Evolutionary conservation across 2,888 invertebrate species (phyloP).

Genomic region (Mesoligia furuncula): DNA sequence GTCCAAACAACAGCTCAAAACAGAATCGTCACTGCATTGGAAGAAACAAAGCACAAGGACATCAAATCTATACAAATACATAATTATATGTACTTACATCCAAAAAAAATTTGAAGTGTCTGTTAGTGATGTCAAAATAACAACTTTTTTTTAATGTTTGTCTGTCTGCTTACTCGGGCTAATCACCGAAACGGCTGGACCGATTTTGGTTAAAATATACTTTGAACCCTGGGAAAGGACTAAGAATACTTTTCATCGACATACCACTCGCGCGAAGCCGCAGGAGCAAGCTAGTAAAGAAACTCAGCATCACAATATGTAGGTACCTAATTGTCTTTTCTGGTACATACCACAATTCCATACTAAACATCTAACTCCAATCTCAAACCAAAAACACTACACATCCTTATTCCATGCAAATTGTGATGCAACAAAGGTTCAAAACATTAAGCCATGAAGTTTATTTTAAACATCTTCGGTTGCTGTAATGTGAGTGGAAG

Average conservation of each 20-base stretch:
- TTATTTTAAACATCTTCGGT: conserved; percentile 63
- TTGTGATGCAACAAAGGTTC: conserved; percentile 39
- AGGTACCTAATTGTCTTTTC: background rate
- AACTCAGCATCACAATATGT: background rate
- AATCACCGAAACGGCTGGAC: background rate
- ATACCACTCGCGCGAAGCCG: background rate
- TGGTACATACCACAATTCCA: background rate
- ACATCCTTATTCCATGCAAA: conserved; percentile 3
- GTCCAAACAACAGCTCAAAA: background rate
- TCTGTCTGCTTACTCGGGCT: background rate
- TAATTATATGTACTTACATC: no score
- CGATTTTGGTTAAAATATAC: background rate
- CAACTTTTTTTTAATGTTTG: no score
- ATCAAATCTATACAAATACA: background rate
- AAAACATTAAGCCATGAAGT: conserved; percentile 46
- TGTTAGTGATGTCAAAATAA: background rate
- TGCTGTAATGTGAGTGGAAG: conserved; percentile 49
- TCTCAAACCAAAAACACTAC: no score
- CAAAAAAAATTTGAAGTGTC: background rate
- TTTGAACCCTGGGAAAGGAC: background rate
- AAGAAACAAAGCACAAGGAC: background rate
- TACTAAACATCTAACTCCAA: background rate
- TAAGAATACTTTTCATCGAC: background rate
- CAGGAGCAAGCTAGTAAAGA: background rate
- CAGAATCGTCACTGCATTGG: background rate